Base-by-base conservation (phyloP, 2,888 invertebrate genomes). In the Ditylenchus weischeri region DNA sequence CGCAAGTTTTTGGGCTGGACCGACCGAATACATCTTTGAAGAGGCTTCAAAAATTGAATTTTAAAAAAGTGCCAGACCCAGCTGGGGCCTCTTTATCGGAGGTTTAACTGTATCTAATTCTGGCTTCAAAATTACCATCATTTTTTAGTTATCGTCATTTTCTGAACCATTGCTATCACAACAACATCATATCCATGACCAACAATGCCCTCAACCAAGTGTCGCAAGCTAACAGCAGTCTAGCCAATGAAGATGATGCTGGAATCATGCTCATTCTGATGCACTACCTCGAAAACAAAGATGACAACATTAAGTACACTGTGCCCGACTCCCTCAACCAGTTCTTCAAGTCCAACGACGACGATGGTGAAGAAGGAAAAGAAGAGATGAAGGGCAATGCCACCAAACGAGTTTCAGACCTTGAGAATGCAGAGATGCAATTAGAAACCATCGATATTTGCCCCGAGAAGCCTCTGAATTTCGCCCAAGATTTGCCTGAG, bases 131-230 rank as follows among this genome's bases (percentile, higher is more conserved):
- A 36, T 7, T 1, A 36, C 29, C 29, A 2, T 7, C 1, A 6
- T 21, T 21, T 62, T 75, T 64, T 66, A 77, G 78, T 60, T 80
- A 76, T 70, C 79, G 80, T 38, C 75, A 78, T 66, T 79, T 79
- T 71, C 80, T 80, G 72, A 67, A 77, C 13, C 80, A 80, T 67
- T 76, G 75, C 19, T 80, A 73, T 63, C 77, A 77, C 57, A 69
- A 72, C 35, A 78, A 79, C 58, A 66, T 80, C 7, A 65, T 79
- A 23, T 75, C 74, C 21, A 61, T 67, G 21, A 71, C 68, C 10
- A 68, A 71, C 23, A 38, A 58, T 1, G 54, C 72, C 13, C 36
- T 76, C 43, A 13, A 15, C n/a, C 4, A 62, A 38, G 29, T 29
- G 43, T 62, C 47, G 11, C 59, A 71, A 10, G 64, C 72, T 2